A percentile compares a stretch with the other conserved stretches of the same genome.
phyloP scores from a whole-genome alignment of 1,140 invertebrate species.

The Araneus ventricosus region DNA sequence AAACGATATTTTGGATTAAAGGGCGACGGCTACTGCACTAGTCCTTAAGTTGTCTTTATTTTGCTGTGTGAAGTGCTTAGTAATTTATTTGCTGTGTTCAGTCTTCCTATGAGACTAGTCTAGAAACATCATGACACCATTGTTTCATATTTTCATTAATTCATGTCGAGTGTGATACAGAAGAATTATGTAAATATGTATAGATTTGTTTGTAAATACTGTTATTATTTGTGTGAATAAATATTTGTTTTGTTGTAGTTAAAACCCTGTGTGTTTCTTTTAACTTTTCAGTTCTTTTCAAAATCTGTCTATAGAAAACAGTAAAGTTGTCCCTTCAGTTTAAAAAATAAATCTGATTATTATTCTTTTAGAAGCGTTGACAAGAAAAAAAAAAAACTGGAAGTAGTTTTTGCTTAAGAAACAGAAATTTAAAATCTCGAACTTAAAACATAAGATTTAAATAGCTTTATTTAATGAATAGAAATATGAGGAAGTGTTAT shows the following conservation, averaged over 20 bases:
- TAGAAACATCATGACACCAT: not conserved
- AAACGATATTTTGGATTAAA: not conserved
- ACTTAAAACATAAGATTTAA: too few species aligned
- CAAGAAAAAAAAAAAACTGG: too few species aligned
- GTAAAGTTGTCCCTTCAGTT: too few species aligned
- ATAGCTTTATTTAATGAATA: too few species aligned
- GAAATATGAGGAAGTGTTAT: too few species aligned
- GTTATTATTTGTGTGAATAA: conserved; percentile 70
- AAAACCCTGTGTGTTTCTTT: conserved; percentile 28
- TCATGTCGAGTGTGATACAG: conserved; percentile 46
- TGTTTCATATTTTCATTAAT: not conserved
- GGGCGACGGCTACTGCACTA: not conserved
- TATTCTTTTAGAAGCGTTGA: too few species aligned
- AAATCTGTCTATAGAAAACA: too few species aligned
- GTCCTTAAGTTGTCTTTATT: not conserved
- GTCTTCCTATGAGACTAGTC: conserved; percentile 60
- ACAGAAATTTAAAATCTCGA: too few species aligned
- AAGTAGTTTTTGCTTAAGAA: too few species aligned
- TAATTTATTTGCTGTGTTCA: conserved; percentile 26
- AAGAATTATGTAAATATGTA: conserved; percentile 64
- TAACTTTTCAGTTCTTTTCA: not conserved
- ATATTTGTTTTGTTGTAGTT: conserved; percentile 64
- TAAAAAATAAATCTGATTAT: too few species aligned
- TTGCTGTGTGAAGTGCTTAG: not conserved
- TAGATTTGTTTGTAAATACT: conserved; percentile 47